A percentile compares a stretch with the other conserved stretches of the same genome.
Conservation (phyloP, 2,113 vertebrate species). For the Anseranas semipalmata region DNA sequence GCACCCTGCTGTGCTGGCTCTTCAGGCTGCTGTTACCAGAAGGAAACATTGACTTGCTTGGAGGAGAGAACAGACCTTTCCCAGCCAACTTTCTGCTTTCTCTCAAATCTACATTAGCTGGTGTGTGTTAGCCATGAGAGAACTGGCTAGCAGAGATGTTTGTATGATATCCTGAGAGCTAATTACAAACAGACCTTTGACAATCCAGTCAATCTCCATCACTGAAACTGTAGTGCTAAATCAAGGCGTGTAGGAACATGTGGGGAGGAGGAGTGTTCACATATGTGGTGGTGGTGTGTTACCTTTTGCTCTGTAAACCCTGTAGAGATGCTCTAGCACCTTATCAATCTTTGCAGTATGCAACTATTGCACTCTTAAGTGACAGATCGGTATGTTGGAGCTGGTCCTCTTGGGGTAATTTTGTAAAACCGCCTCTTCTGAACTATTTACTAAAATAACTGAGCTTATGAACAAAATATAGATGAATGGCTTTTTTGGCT, state of each 20-base stretch:
- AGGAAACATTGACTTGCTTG: background rate
- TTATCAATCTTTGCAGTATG: background rate
- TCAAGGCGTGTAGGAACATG: background rate
- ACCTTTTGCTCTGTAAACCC: background rate
- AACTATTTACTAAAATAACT: background rate
- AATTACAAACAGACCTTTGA: background rate
- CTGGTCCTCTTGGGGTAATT: background rate
- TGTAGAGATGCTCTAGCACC: background rate
- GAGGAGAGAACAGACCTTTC: background rate
- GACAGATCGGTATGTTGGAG: background rate
- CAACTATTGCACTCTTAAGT: background rate
- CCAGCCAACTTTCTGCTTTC: background rate
- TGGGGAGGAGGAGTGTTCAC: background rate
- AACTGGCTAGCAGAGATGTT: background rate
- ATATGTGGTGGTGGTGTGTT: background rate
- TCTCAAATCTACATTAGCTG: background rate
- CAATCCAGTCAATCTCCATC: background rate
- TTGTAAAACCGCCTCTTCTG: background rate
- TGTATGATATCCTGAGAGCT: background rate
- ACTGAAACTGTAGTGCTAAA: background rate
- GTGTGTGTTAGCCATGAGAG: background rate
- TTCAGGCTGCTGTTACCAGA: background rate
- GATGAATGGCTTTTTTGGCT: background rate
- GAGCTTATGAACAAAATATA: background rate
- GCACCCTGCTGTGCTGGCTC: background rate